Conservation (phyloP, 2,797 vertebrate species). For the Podarcis lilfordi region DNA sequence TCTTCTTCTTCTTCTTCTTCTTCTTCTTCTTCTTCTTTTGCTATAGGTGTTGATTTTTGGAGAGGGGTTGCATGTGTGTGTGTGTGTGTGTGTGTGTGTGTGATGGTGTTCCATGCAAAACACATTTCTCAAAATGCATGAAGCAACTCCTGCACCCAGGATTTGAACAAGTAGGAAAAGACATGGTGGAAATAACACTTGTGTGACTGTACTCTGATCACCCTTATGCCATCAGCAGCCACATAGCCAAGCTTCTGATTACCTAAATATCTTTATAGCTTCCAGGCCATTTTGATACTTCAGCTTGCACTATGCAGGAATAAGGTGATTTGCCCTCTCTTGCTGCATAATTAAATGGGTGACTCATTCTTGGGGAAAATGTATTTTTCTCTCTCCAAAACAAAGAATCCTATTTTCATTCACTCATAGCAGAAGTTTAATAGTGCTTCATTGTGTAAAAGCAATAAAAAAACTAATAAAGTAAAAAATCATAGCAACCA, state of each 20-base stretch:
- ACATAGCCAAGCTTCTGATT: neutral
- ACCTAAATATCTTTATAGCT: conserved; percentile 11
- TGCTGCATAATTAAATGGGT: conserved; percentile 19
- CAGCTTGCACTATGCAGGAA: neutral
- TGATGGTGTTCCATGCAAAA: neutral
- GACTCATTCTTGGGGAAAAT: conserved; percentile 14
- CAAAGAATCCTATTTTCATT: neutral
- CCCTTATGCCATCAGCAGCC: neutral
- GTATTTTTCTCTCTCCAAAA: neutral
- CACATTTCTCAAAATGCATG: neutral
- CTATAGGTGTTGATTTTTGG: neutral
- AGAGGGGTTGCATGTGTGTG: too few relatives aligned
- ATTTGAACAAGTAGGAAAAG: neutral
- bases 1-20: too few relatives aligned
- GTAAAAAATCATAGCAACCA: conserved; percentile 10
- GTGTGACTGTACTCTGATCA: neutral
- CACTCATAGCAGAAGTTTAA: neutral
- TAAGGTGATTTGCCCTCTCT: neutral
- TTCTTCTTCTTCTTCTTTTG: neutral
- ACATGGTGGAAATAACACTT: neutral
- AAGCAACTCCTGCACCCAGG: neutral
- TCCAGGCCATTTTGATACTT: neutral
- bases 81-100: neutral
- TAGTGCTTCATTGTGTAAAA: conserved; percentile 4
- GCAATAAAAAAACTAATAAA: conserved; percentile 15